These are phyloP conservation scores for Peromyscus melanophrys DNA, from an alignment of 2,797 vertebrate species.

Conservation along the genomic window DNA sequence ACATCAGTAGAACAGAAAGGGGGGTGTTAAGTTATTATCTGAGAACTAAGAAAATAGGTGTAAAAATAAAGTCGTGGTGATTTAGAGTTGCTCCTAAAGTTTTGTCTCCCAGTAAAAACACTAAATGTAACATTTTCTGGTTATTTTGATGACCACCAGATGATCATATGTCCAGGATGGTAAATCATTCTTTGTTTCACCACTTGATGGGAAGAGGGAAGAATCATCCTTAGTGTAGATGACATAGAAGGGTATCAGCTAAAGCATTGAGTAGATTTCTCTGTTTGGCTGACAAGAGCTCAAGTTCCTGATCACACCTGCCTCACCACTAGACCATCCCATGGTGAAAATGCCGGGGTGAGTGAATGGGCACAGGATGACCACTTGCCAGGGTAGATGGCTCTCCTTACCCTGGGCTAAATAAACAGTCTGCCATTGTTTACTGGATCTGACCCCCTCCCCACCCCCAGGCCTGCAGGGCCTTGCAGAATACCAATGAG, in stretches of 20 bases:
- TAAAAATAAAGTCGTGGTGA: constrained; percentile 23
- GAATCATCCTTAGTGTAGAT: neutral
- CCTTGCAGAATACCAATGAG: constrained; percentile 81
- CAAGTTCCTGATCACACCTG: constrained; percentile 65
- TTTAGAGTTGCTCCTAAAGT: constrained; percentile 14
- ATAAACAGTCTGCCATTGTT: constrained; percentile 88
- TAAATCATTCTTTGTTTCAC: neutral
- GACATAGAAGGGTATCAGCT: constrained; percentile 11
- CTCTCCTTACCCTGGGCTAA: constrained; percentile 66
- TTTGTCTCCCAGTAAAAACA: constrained; percentile 49
- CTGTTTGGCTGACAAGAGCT: constrained; percentile 50
- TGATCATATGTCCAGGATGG: constrained; percentile 53
- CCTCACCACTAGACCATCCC: constrained; percentile 20
- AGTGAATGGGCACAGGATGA: constrained; percentile 51
- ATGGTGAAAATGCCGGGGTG: constrained; percentile 54
- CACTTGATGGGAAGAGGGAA: neutral
- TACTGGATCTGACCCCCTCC: constrained; percentile 77
- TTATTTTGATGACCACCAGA: constrained; percentile 48
- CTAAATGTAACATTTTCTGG: neutral
- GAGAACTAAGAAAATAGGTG: constrained; percentile 28
- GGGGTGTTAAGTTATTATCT: constrained; percentile 44
- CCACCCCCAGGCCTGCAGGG: constrained; percentile 66
- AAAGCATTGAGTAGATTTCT: constrained; percentile 47
- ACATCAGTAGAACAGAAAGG: constrained; percentile 33
- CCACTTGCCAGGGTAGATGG: constrained; percentile 68